Percentiles rank a stretch among this genome's conserved stretches.
Conservation (phyloP, 2,113 vertebrate genomes). For the Azemiops feae region DNA sequence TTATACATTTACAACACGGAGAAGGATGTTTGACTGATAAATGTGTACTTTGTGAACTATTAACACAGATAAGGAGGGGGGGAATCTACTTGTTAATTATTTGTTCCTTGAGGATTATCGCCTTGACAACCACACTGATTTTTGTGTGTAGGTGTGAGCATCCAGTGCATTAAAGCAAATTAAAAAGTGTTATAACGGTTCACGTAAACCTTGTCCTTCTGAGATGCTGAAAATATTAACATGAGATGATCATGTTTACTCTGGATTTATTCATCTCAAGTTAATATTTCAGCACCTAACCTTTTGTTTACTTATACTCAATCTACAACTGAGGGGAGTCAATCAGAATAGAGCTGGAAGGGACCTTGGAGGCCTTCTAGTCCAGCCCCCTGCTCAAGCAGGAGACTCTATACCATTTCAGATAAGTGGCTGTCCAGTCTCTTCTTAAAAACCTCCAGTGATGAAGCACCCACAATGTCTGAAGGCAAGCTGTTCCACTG, state of each 20-base stretch:
- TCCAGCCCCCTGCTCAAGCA: too few species aligned
- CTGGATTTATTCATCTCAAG: not conserved
- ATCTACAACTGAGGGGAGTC: not conserved
- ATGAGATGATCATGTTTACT: not conserved
- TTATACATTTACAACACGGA: not conserved
- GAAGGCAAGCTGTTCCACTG: too few species aligned
- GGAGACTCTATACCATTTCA: too few species aligned
- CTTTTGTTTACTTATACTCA: not conserved
- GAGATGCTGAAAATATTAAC: not conserved
- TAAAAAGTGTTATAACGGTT: not conserved
- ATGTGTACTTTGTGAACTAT: not conserved
- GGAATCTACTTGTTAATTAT: not conserved
- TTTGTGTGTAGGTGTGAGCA: not conserved
- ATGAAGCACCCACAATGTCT: too few species aligned
- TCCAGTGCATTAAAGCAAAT: conserved; percentile 13
- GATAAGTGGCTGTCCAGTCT: too few species aligned
- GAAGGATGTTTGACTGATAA: not conserved
- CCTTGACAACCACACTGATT: conserved; percentile 6
- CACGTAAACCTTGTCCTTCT: not conserved
- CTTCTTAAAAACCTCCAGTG: too few species aligned
- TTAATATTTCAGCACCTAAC: too few species aligned
- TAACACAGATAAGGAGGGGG: not conserved
- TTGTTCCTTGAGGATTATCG: conserved; percentile 7
- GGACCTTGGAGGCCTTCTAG: too few species aligned
- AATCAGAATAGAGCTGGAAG: too few species aligned